These are phyloP conservation scores for Phaonia tiefii DNA, from an alignment of 2,888 invertebrate species.

Conservation along the genomic window DNA sequence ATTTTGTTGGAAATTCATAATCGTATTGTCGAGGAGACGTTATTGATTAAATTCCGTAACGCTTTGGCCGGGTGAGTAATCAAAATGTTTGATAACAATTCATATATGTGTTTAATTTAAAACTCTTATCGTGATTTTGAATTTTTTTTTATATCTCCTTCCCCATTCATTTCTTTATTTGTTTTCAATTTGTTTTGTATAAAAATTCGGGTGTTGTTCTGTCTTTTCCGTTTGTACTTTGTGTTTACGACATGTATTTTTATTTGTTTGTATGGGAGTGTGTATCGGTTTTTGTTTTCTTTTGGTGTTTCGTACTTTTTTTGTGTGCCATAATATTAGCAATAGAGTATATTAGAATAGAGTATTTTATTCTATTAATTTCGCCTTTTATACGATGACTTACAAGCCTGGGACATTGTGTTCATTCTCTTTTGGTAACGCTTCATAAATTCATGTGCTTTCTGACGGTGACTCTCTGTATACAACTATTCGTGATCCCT, in stretches of 20 bases:
- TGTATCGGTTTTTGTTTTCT: slow-evolving; percentile 26
- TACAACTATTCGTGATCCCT: too few species aligned
- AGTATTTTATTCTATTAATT: too few species aligned
- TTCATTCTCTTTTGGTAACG: too few species aligned
- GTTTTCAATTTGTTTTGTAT: slow-evolving; percentile 41
- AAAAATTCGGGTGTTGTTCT: slow-evolving; percentile 60
- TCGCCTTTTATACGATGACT: too few species aligned
- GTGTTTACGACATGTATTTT: background rate
- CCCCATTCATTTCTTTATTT: slow-evolving; percentile 17
- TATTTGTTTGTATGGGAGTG: background rate
- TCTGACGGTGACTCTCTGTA: too few species aligned
- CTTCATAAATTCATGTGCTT: too few species aligned
- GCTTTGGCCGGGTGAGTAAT: slow-evolving; percentile 92
- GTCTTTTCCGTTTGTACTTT: slow-evolving; percentile 32
- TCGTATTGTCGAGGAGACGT: slow-evolving; percentile 98
- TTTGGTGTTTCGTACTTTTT: background rate
- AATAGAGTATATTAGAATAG: too few species aligned
- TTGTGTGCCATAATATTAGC: too few species aligned
- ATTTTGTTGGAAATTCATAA: slow-evolving; percentile 99
- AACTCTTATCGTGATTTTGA: slow-evolving; percentile 49
- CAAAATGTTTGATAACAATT: slow-evolving; percentile 48
- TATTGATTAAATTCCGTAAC: slow-evolving; percentile 97
- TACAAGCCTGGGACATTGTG: too few species aligned
- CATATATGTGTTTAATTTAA: slow-evolving; percentile 30
- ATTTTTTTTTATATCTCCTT: slow-evolving; percentile 60